Percentiles rank a stretch among this genome's conserved stretches.
Evolutionary conservation across 2,888 invertebrate genomes (phyloP).

Genomic region (Acanthosepion lycidas): DNA sequence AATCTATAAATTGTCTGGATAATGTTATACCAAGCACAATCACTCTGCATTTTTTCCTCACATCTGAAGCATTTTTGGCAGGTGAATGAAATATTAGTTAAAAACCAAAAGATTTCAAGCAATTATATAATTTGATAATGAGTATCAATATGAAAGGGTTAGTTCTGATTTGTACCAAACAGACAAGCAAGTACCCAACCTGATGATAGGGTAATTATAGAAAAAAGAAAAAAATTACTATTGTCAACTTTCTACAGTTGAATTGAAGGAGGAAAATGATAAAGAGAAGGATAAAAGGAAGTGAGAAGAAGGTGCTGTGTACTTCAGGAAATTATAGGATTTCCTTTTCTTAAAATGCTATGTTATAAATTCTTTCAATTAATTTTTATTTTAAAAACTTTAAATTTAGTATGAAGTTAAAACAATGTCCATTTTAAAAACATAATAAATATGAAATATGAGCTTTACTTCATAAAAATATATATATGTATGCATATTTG

Average conservation of each 20-base stretch:
- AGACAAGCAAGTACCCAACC: no score
- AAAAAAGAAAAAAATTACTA: no score
- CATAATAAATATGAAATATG: no score
- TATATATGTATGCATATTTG: no score
- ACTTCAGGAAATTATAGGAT: background rate
- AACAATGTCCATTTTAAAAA: no score
- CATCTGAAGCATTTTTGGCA: background rate
- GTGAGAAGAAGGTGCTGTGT: background rate
- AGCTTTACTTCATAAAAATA: no score
- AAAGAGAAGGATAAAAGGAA: no score
- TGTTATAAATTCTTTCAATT: background rate
- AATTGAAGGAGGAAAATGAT: no score
- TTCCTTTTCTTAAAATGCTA: background rate
- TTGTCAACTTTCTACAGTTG: no score
- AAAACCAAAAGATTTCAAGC: background rate
- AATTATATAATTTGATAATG: background rate
- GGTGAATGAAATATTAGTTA: background rate
- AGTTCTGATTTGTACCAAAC: background rate
- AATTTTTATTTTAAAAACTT: background rate
- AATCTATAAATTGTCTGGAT: background rate
- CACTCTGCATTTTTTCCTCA: background rate
- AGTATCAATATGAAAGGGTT: background rate
- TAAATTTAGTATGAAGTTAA: no score
- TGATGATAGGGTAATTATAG: no score
- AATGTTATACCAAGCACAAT: background rate